A percentile compares a stretch with the other conserved stretches of the same genome.
Evolutionary conservation across 2,888 invertebrate species (phyloP).

Genomic region (Campoplex capitator): DNA sequence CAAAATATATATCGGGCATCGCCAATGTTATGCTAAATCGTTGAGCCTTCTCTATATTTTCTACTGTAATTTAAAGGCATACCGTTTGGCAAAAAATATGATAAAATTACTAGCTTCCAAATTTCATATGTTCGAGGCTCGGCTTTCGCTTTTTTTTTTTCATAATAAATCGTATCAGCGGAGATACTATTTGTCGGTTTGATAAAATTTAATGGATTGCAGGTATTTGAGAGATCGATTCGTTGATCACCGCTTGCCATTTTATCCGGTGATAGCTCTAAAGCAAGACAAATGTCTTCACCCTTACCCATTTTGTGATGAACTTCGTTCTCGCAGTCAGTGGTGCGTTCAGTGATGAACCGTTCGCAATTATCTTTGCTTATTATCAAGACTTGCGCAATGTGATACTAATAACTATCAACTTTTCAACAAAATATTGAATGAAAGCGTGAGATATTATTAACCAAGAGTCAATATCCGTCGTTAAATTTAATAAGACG

Average conservation of each 20-base stretch:
- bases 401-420: neutral
- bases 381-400: neutral
- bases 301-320: neutral
- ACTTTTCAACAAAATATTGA: neutral
- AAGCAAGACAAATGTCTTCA: constrained; percentile 14
- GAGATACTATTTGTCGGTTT: neutral
- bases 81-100: neutral
- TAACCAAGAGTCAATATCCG: neutral
- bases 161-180: neutral
- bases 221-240: neutral
- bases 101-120: neutral
- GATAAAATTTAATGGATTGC: neutral
- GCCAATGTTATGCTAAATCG: neutral
- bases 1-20: neutral
- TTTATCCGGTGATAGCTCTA: neutral
- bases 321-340: neutral
- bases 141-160: neutral
- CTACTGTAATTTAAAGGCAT: neutral
- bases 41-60: neutral
- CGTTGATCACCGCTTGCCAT: neutral
- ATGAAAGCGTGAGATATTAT: neutral
- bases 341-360: neutral
- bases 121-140: neutral
- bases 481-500: neutral
- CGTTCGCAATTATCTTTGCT: neutral